These are phyloP conservation scores for Lacerta bilineata DNA, from an alignment of 2,797 vertebrate species.

Conservation along the genomic window DNA sequence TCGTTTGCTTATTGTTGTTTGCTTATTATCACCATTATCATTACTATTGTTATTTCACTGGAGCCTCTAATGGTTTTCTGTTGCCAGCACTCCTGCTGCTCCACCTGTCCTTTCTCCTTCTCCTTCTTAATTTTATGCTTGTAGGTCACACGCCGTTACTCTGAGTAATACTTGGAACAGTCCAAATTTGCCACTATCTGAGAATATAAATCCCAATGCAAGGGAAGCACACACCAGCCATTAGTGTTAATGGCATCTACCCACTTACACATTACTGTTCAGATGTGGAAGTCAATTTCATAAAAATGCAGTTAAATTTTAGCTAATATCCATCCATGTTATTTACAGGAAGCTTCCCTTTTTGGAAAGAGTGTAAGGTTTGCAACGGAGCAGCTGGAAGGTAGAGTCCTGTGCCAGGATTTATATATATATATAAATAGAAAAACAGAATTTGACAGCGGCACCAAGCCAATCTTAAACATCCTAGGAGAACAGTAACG, in stretches of 20 bases:
- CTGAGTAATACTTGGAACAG: conserved; percentile 12
- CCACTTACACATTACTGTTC: conserved; percentile 28
- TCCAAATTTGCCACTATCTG: conserved; percentile 7
- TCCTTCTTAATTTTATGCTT: conserved; percentile 2
- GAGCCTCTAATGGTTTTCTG: conserved; percentile 39
- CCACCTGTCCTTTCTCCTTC: neutral
- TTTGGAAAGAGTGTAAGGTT: conserved; percentile 49
- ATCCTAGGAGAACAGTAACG: conserved; percentile 49
- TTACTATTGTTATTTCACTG: neutral
- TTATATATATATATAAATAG: conserved; percentile 23
- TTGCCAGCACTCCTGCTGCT: conserved; percentile 48
- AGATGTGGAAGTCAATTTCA: conserved; percentile 56
- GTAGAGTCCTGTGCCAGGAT: conserved; percentile 29
- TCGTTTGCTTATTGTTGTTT: conserved; percentile 22
- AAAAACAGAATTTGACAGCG: conserved; percentile 27
- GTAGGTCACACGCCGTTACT: conserved; percentile 39
- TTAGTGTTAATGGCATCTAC: conserved; percentile 49
- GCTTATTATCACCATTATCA: conserved; percentile 33
- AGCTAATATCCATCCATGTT: conserved; percentile 52
- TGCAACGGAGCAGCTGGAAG: conserved; percentile 57
- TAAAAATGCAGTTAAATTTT: conserved; percentile 60
- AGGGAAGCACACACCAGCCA: conserved; percentile 40
- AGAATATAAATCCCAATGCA: conserved; percentile 58
- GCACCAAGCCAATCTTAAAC: conserved; percentile 19
- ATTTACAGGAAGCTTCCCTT: conserved; percentile 61